Evolutionary conservation across 2,797 vertebrate genomes (phyloP).

Genomic region (Leptatherina wallacei): DNA sequence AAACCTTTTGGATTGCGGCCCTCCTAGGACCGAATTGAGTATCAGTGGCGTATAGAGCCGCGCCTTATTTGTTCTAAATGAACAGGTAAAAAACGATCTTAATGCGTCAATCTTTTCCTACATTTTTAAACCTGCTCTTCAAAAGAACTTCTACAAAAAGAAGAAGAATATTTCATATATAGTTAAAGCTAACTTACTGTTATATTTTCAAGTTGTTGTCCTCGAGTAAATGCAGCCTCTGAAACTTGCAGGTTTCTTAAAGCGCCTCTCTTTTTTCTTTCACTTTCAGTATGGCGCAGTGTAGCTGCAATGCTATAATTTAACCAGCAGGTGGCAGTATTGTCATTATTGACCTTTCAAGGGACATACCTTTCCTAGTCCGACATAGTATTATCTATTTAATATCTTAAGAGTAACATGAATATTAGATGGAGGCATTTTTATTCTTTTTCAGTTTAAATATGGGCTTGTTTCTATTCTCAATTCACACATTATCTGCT

Average conservation of each 20-base stretch:
- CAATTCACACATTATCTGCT: background rate
- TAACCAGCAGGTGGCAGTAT: slow-evolving; percentile 53
- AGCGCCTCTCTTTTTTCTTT: slow-evolving; percentile 31
- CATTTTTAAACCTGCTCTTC: background rate
- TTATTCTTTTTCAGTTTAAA: background rate
- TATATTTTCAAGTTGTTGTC: background rate
- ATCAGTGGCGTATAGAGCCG: no score
- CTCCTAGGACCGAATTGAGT: no score
- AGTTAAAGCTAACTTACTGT: slow-evolving; percentile 14
- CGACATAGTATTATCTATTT: background rate
- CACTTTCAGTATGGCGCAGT: background rate
- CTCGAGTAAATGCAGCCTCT: background rate
- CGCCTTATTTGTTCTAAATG: background rate
- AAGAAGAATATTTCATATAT: background rate
- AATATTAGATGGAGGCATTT: background rate
- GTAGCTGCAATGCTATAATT: fast-evolving
- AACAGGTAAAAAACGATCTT: background rate
- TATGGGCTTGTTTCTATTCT: background rate
- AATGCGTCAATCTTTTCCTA: no score
- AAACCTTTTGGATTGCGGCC: no score
- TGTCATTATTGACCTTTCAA: background rate
- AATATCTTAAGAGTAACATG: background rate
- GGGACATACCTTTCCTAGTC: background rate
- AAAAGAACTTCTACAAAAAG: background rate
- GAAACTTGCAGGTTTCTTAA: background rate